Base-by-base conservation (phyloP, 2,888 invertebrate species). In the Rutpela maculata region DNA sequence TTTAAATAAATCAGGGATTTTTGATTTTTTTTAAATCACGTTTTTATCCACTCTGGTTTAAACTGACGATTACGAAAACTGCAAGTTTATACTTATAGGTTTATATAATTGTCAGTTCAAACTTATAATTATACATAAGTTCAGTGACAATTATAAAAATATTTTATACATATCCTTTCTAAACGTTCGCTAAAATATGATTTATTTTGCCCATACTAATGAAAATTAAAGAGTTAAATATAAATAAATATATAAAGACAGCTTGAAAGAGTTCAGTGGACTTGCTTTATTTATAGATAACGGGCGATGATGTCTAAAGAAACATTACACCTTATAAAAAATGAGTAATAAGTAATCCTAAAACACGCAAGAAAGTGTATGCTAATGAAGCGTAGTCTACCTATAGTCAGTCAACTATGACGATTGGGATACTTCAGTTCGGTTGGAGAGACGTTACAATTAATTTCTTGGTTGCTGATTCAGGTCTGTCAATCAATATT, bases 361-460 rank as follows among this genome's bases (percentile, higher is more conserved):
- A 18, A 38, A 31, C 43, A 43, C 43, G 62, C 18, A 68, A 68
- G 68, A 55, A 55, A 68, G 26, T 68, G 57, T 68, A 68, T 57
- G 9, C 17, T 68, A 56, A 55, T 56, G 43, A 68, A 68, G 17
- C 35, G 68, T 56, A 22, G 56, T 68, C 55, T 57, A 55, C 15
- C 17, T 31, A 22, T 57, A 22, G 26, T n/a, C 35, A 17, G 68
- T 31, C 55, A 22, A 19, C 43, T 50, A 22, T 15, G 56, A 31
- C 68, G 38, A 38, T 11, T 65, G n/a, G 38, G 17, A 65, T n/a
- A 38, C 38, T 38, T 38, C 17, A 55, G 35, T 35, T 66, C 55
- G 43, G 66, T 66, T 50, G 66, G 43, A 69, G 55, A 55, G n/a
- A 55, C n/a, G 22, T 26, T 69, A 56, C 26, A 57, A 22, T 57